Evolutionary conservation across 2,113 vertebrate species (phyloP).

Genomic region (Promerops cafer): DNA sequence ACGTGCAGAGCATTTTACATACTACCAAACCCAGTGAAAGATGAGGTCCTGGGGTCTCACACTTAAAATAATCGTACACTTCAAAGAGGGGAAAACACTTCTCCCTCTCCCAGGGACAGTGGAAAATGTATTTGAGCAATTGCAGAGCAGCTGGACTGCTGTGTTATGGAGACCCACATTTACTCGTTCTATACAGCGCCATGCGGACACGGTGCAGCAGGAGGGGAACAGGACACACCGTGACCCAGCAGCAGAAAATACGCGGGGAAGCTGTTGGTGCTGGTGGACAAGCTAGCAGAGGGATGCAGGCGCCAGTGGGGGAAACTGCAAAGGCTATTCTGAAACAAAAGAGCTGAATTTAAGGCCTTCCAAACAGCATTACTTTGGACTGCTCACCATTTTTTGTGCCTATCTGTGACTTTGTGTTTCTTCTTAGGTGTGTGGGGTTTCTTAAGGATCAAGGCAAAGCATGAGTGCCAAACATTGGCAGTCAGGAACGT

Average conservation of each 20-base stretch:
- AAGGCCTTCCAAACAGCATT: neutral
- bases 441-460: neutral
- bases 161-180: neutral
- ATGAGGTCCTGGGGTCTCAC: neutral
- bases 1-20: neutral
- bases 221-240: neutral
- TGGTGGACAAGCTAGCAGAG: neutral
- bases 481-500: neutral
- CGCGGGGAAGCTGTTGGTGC: neutral
- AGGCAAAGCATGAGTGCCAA: neutral
- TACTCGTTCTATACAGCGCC: fast-evolving
- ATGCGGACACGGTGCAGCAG: fast-evolving
- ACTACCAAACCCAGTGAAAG: neutral
- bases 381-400: neutral
- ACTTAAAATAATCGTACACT: neutral
- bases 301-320: fast-evolving
- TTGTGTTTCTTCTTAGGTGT: neutral
- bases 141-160: neutral
- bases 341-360: neutral
- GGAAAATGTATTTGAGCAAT: neutral
- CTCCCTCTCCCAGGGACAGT: neutral
- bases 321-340: neutral
- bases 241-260: neutral
- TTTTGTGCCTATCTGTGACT: neutral
- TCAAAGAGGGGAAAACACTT: neutral